Evolutionary conservation across 2,797 vertebrate species (phyloP).

Genomic region (Neomorphus geoffroyi): DNA sequence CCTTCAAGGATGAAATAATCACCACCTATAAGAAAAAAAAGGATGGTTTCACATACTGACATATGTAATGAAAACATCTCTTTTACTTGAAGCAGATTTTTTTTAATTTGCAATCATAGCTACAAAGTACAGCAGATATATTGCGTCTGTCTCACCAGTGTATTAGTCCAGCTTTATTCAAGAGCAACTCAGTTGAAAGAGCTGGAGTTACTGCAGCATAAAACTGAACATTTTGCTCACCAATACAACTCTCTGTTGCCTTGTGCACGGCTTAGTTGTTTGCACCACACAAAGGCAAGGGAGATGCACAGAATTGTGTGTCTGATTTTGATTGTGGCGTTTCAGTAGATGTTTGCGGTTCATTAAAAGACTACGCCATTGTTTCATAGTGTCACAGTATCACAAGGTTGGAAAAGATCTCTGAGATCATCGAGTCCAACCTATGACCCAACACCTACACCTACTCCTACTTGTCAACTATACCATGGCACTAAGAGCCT

Average conservation of each 20-base stretch:
- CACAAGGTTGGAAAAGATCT: no score
- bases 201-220: neutral
- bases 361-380: neutral
- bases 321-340: neutral
- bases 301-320: neutral
- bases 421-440: no score
- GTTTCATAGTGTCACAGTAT: no score
- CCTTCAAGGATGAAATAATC: conserved; percentile 1
- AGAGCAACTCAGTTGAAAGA: neutral
- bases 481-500: no score
- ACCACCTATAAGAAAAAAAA: neutral
- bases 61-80: neutral
- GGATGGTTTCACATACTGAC: neutral
- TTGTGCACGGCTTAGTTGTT: neutral
- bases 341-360: neutral
- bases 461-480: no score
- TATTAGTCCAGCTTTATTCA: neutral
- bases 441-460: no score
- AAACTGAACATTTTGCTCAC: neutral
- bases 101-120: neutral
- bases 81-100: neutral
- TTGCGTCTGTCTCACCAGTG: neutral
- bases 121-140: neutral
- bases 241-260: neutral
- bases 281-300: neutral